Evolutionary conservation across 2,113 vertebrate species (phyloP), one percentile per base, ranked within the genome.

Genomic region (Chamaetylas fuelleborni): DNA sequence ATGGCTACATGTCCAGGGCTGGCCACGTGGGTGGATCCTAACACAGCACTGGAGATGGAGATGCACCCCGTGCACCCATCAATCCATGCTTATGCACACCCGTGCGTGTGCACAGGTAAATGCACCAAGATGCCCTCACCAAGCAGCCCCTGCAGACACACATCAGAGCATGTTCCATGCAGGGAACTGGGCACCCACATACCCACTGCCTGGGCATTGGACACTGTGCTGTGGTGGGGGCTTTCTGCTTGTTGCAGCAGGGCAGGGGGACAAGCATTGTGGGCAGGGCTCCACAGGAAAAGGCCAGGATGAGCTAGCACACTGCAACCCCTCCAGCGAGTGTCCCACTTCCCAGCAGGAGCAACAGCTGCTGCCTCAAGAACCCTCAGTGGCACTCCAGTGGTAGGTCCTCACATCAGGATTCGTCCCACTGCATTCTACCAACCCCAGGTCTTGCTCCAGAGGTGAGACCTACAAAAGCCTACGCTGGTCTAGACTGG

Each of bases 1-100:
- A 79, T 1, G 8, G 69, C 14, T 2, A 1, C 8, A 0, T 0
- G 3, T 43, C 29, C 0, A 0, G 48, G n/a, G 33, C 56, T 1
- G 5, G 18, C 38, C 25, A 4, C 0, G 8, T 0, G 4, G 65
- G 16, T 16, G 43, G 50, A 38, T n/a, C 36, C 85, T 8, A 42
- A 20, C 0, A 5, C 15, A 33, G 88, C 69, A 11, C 0, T 19
- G 9, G 88, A 50, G 71, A 4, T 22, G 83, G 48, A 77, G 38
- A 29, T 13, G 38, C 6, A 33, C 6, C 3, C 0, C 5, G 25
- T 14, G 42, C 15, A 3, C 33, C 6, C 16, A 31, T 2, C 8
- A 19, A 11, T 28, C 19, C 0, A 0, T 5, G 42, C 57, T 47
- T 16, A 2, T 0, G 40, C 66, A 56, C 23, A 15, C 15, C 29